Conservation (phyloP, 2,888 invertebrate genomes). For the Pediacus dermestoides region DNA sequence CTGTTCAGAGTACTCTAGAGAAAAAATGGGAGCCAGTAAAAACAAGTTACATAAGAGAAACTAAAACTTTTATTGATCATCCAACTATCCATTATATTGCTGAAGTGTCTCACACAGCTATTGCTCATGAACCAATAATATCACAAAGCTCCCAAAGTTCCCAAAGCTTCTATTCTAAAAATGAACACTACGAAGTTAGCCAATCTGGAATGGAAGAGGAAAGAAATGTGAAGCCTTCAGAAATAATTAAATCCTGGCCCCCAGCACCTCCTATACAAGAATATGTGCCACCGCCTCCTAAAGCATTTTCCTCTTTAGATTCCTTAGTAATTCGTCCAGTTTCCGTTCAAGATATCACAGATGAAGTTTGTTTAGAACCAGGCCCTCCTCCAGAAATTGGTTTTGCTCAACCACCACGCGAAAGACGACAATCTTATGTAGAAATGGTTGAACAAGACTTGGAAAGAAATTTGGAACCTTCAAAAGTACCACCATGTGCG, state of each 20-base stretch:
- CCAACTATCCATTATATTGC: conserved; percentile 44
- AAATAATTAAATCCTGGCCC: conserved; percentile 53
- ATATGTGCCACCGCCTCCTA: conserved; percentile 25
- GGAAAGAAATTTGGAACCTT: conserved; percentile 53
- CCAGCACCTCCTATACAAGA: conserved; percentile 39
- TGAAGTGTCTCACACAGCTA: conserved; percentile 42
- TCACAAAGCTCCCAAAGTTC: conserved; percentile 38
- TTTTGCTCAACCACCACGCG: conserved; percentile 53
- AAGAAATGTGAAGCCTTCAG: conserved; percentile 48
- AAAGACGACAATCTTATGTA: conserved; percentile 55
- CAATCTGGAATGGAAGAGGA: conserved; percentile 43
- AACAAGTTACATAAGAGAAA: conserved; percentile 33
- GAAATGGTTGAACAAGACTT: conserved; percentile 57
- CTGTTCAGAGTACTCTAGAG: conserved; percentile 44
- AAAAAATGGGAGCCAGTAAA: conserved; percentile 44
- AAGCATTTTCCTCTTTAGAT: conserved; percentile 36
- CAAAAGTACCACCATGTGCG: conserved; percentile 54
- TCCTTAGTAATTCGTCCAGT: conserved; percentile 42
- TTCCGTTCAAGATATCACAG: conserved; percentile 49
- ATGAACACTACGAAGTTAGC: conserved; percentile 23
- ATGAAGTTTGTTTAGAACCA: conserved; percentile 58
- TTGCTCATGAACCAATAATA: conserved; percentile 40
- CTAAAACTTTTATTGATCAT: conserved; percentile 28
- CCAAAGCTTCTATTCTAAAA: conserved; percentile 31
- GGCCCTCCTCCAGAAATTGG: conserved; percentile 67